Evolutionary conservation across 2,888 invertebrate genomes (phyloP).

Genomic region (Watsonalla cultraria): DNA sequence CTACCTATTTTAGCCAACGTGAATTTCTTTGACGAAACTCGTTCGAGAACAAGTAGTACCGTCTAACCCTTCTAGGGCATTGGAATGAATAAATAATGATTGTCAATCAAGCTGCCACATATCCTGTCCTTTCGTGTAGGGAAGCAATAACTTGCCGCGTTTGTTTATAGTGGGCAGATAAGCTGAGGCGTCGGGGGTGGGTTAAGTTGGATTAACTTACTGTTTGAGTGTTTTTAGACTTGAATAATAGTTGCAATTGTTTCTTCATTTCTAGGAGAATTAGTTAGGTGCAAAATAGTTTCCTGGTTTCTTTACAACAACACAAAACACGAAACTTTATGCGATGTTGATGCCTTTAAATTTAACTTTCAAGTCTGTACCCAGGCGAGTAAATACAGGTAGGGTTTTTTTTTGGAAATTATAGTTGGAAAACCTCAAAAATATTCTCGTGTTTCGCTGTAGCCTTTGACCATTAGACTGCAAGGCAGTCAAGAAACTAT

Average conservation of each 20-base stretch:
- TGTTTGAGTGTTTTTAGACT: background rate
- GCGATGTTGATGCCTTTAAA: too few species aligned
- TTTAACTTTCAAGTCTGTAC: too few species aligned
- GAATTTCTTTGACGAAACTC: background rate
- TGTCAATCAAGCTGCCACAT: conserved; percentile 47
- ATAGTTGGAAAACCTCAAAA: too few species aligned
- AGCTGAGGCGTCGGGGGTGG: background rate
- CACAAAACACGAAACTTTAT: too few species aligned
- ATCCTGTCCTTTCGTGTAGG: conserved; percentile 25
- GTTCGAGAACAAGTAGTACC: conserved; percentile 23
- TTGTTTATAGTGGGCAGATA: background rate
- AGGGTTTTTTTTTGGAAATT: too few species aligned
- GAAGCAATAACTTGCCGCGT: conserved; percentile 26
- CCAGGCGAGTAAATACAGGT: too few species aligned
- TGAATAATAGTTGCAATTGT: background rate
- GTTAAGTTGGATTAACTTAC: background rate
- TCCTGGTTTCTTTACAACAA: too few species aligned
- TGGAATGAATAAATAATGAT: conserved; percentile 60
- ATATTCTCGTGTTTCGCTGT: too few species aligned
- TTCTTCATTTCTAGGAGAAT: background rate
- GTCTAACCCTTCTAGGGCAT: conserved; percentile 47
- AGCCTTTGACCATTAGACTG: too few species aligned
- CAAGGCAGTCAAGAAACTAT: too few species aligned
- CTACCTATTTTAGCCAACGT: too few species aligned
- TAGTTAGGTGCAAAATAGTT: too few species aligned